Percentiles rank a stretch among this genome's conserved stretches.
Conservation (phyloP, 1,140 invertebrate species). For the Bursaphelenchus mucronatus region DNA sequence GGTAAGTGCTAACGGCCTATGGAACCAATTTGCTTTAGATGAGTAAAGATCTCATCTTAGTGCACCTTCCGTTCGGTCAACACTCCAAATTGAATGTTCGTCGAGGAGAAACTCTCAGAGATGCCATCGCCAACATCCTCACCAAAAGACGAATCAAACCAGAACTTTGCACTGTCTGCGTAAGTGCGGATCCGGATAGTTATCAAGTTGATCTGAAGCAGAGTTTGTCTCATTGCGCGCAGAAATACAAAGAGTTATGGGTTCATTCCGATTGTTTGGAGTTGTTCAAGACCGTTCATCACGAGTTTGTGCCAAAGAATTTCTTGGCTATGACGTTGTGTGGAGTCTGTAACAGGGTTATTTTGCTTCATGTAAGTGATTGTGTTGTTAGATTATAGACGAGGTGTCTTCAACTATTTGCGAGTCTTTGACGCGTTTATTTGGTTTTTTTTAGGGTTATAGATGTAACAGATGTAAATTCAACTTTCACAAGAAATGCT, state of each 20-base stretch:
- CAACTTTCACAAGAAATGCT: conserved; percentile 45
- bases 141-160: conserved; percentile 49
- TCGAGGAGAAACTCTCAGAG: conserved; percentile 38
- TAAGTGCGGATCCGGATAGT: conserved; percentile 42
- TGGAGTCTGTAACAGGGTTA: conserved; percentile 40
- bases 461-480: conserved; percentile 24
- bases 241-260: conserved; percentile 37
- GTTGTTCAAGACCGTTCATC: conserved; percentile 42
- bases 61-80: conserved; percentile 45
- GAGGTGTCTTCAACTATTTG: background rate
- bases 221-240: conserved; percentile 36
- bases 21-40: too few species aligned
- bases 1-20: too few species aligned
- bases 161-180: conserved; percentile 46
- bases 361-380: conserved; percentile 28
- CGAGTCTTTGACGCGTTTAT: too few species aligned
- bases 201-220: conserved; percentile 42
- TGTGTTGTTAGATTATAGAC: conserved; percentile 10
- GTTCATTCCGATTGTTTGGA: conserved; percentile 41
- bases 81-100: conserved; percentile 45
- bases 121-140: conserved; percentile 41
- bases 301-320: conserved; percentile 48
- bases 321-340: conserved; percentile 46
- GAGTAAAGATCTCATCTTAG: conserved; percentile 28
- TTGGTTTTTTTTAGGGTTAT: conserved; percentile 35